Conservation (phyloP, 2,888 invertebrate genomes). For the Troides aeacus region DNA sequence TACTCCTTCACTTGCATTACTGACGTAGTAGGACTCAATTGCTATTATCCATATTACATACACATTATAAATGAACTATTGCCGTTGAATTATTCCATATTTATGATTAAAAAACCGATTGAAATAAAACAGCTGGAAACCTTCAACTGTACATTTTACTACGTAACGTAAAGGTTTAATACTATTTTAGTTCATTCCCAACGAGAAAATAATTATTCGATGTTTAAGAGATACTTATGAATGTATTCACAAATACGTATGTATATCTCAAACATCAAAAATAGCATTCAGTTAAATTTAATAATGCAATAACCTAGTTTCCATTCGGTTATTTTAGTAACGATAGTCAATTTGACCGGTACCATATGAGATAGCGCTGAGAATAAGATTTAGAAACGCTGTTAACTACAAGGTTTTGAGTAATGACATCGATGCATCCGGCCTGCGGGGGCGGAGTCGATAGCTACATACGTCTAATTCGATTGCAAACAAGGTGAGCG, state of each 20-base stretch:
- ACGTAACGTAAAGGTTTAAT: slow-evolving; percentile 6
- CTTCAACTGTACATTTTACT: background rate
- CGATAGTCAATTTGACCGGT: slow-evolving; percentile 16
- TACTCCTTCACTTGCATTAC: slow-evolving; percentile 18
- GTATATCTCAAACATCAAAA: slow-evolving; percentile 35
- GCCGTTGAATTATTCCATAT: slow-evolving; percentile 35
- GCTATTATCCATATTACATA: slow-evolving; percentile 38
- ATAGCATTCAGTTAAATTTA: slow-evolving; percentile 25
- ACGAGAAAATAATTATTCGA: background rate
- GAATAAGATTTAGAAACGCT: slow-evolving; percentile 61
- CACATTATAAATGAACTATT: slow-evolving; percentile 35
- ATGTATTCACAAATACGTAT: slow-evolving; percentile 31
- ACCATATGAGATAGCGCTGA: slow-evolving; percentile 40
- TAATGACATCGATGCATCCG: slow-evolving; percentile 70
- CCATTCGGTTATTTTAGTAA: background rate
- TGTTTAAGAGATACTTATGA: slow-evolving; percentile 22
- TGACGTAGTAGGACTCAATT: slow-evolving; percentile 21
- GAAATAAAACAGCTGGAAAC: slow-evolving; percentile 18
- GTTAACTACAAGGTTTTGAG: slow-evolving; percentile 61
- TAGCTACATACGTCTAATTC: slow-evolving; percentile 40
- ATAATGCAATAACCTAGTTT: slow-evolving; percentile 6
- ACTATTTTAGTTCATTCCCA: slow-evolving; percentile 5
- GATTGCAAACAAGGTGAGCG: slow-evolving; percentile 41
- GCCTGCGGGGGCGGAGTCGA: slow-evolving; percentile 63
- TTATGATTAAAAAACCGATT: slow-evolving; percentile 9